Evolutionary conservation across 2,888 invertebrate genomes (phyloP), one percentile per base, ranked within the genome.

Genomic region (Drosophila atroscutellata): DNA sequence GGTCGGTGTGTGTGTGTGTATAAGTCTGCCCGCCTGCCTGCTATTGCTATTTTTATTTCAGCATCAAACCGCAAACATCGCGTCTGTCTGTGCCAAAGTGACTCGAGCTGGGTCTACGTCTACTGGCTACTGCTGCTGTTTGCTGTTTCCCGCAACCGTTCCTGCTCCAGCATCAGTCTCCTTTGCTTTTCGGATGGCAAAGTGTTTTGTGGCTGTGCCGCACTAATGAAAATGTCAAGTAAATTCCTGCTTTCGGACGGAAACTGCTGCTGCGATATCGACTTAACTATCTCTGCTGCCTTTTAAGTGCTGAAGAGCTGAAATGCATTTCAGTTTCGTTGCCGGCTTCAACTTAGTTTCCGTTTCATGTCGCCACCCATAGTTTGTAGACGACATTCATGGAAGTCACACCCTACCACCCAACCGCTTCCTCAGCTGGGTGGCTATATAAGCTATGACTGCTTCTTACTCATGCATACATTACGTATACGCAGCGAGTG

Each of bases 211-310:
- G 87, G 82, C 88, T 84, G 86, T 80, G 81, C 76, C 72, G 78
- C 86, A 82, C 88, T 91, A 91, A 91, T 92, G 92, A 91, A 91
- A 91, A 91, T 91, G 91, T 92, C 91, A 91, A 91, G 91, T 89
- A 91, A 91, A 91, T 91, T 91, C 90, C 91, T 91, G 91, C 86
- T 91, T 90, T 91, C 78, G 91, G 91, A 86, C 91, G 91, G 91
- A 91, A 91, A 90, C 89, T 83, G 84, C 72, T 83, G 72, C 75
- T 77, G 81, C 80, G 91, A 91, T 91, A 91, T 91, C 91, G 91
- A 89, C 90, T 91, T 91, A 91, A 91, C 91, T 91, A 91, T 87
- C 90, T 81, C 64, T 70, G 70, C 73, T 82, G 82, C 83, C 70
- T 85, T 83, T 78, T 76, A 78, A 78, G 77, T 75, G 68, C 73